Base-by-base conservation (phyloP, 2,113 vertebrate species). In the Scartelaos histophorus region DNA sequence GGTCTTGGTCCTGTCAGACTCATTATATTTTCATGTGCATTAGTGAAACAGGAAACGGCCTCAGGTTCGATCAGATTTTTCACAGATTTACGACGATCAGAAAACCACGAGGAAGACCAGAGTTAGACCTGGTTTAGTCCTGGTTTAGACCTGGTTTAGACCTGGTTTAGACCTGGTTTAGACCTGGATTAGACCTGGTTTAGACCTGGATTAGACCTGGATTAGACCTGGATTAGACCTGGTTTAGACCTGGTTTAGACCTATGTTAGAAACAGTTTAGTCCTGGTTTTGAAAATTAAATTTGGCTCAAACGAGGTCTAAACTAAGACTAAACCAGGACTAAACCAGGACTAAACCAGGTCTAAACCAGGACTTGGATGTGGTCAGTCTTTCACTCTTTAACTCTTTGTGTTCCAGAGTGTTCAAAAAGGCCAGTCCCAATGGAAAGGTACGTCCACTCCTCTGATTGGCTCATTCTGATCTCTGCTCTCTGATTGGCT, bases 351-450 rank as follows among this genome's bases (percentile, higher is more conserved):
- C 49, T 15, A 19, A 51, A 17, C 49, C 3, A 19, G 49, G 13
- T 5, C 13, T 17, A 19, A 16, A 51, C 49, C 38, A 43, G 38
- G 17, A 17, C 47, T 49, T n/a, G n/a, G n/a, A 17, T 21, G n/a
- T 7, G 19, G 3, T n/a, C 17, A 7, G 3, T n/a, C 51, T 53
- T 2, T 17, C 19, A n/a, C 13, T 51, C 13, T 51, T 17, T 51
- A 54, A 54, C n/a, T n/a, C 11, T 58, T 25, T 58, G 22, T 15
- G 43, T 13, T n/a, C 3, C 75, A 87, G 85, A 70, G 85, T 87
- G 7, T 87, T 85, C 67, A 87, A 87, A 71, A 87, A 87, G 73
- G 74, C 80, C 66, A 87, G 85, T 35, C 80, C 82, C 10, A 87
- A 87, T 56, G 38, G 43, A 7, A 87, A 87, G 75, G 85, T 84